A percentile compares a stretch with the other conserved stretches of the same genome.
These are phyloP conservation scores for Caretta caretta DNA, from an alignment of 2,113 vertebrate species.

Conservation along the genomic window DNA sequence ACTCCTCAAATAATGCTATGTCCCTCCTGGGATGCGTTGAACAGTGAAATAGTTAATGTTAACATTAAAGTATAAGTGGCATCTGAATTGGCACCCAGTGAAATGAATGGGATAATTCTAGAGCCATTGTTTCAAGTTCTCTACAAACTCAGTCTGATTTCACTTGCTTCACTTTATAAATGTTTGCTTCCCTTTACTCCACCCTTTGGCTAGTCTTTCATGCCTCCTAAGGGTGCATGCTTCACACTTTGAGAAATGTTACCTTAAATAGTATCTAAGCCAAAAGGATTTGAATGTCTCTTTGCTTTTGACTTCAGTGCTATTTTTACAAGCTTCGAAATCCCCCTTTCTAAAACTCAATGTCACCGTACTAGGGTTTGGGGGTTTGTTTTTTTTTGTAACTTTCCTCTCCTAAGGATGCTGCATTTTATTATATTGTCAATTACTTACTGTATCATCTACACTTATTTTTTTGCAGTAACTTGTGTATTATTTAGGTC, in stretches of 20 bases:
- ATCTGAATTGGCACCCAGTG: too few relatives aligned
- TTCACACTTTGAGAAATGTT: rapidly evolving
- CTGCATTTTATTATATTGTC: background rate
- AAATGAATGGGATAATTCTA: too few relatives aligned
- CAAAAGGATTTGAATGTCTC: background rate
- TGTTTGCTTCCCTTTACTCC: too few relatives aligned
- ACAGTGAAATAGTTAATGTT: background rate
- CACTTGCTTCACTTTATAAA: too few relatives aligned
- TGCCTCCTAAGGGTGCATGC: rapidly evolving
- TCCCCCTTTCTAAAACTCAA: background rate
- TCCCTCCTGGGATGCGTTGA: background rate
- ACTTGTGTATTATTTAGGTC: background rate
- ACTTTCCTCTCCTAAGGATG: background rate
- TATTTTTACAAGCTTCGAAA: background rate
- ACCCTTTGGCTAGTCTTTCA: too few relatives aligned
- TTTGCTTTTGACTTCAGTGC: background rate
- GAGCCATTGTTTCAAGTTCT: too few relatives aligned
- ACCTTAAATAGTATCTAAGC: background rate
- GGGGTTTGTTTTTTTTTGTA: background rate
- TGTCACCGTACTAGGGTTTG: background rate
- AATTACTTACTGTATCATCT: background rate
- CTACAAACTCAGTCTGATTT: too few relatives aligned
- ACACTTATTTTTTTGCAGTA: background rate
- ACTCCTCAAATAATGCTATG: background rate
- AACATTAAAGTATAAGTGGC: too few relatives aligned